Conservation (phyloP, 2,113 vertebrate genomes). For the Petaurus breviceps region DNA sequence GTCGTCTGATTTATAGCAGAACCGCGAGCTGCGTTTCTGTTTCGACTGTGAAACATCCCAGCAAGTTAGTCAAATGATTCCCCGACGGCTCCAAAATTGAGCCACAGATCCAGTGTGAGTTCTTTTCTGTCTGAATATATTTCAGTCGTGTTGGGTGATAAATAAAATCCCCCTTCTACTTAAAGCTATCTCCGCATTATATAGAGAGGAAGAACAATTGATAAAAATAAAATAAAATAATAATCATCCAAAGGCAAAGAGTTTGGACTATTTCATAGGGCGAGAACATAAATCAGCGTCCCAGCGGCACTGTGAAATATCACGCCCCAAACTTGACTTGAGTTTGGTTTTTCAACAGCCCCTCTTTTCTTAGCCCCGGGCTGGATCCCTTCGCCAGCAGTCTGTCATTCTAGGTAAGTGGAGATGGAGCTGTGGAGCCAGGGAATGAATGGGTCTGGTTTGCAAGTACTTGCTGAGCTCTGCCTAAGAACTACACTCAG, state of each 20-base stretch:
- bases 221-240: conserved; percentile 51
- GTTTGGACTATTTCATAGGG: conserved; percentile 5
- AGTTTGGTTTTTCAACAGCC: not conserved
- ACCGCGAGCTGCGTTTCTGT: conserved; percentile 74
- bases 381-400: not conserved
- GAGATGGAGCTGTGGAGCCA: not conserved
- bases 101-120: conserved; percentile 70
- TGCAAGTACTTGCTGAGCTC: not conserved
- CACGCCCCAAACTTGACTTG: not conserved
- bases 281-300: conserved; percentile 52
- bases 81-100: conserved; percentile 75
- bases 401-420: not conserved
- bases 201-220: conserved; percentile 61
- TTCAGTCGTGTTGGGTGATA: conserved; percentile 75
- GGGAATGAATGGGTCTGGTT: accelerated
- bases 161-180: conserved; percentile 66
- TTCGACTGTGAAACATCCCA: conserved; percentile 77
- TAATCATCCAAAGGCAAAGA: conserved; percentile 62
- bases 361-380: not conserved
- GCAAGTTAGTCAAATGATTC: conserved; percentile 78
- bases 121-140: conserved; percentile 77
- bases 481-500: not conserved
- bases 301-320: not conserved
- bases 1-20: conserved; percentile 75
- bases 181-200: conserved; percentile 67